Percentiles rank a stretch among this genome's conserved stretches.
phyloP scores from a whole-genome alignment of 2,888 invertebrate species.

The Drosophila nr. medialis region DNA sequence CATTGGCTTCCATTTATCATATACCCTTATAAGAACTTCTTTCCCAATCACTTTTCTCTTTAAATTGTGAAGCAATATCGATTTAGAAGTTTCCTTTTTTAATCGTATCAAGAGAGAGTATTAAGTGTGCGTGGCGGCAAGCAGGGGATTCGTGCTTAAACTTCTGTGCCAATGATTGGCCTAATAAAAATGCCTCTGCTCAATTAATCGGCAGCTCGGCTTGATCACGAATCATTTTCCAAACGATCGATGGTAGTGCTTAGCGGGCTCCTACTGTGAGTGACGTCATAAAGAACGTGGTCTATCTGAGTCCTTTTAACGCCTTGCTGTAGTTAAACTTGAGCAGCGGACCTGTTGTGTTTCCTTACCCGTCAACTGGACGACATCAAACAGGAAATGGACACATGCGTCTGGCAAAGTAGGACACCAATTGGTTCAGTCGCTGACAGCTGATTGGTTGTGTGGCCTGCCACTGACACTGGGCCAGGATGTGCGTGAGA shows the following conservation, averaged over 20 bases:
- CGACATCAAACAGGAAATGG: slow-evolving; percentile 56
- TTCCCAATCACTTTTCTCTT: slow-evolving; percentile 3
- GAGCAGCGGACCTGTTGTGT: neutral
- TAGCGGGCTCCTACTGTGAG: slow-evolving; percentile 40
- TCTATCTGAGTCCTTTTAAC: slow-evolving; percentile 30
- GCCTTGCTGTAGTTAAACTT: slow-evolving; percentile 15
- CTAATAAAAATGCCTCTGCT: slow-evolving; percentile 74
- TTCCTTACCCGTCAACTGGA: slow-evolving; percentile 36
- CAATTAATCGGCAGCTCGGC: slow-evolving; percentile 79
- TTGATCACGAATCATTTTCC: slow-evolving; percentile 37
- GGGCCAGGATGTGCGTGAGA: slow-evolving; percentile 56
- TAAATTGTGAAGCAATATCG: slow-evolving; percentile 26
- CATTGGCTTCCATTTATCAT: slow-evolving; percentile 54
- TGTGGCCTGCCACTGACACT: slow-evolving; percentile 12
- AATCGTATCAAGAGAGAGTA: slow-evolving; percentile 1
- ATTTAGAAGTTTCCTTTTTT: neutral
- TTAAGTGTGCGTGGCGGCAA: neutral
- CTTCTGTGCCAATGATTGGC: slow-evolving; percentile 34
- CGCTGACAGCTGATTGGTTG: slow-evolving; percentile 71
- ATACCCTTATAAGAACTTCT: slow-evolving; percentile 29
- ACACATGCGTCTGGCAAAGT: slow-evolving; percentile 60
- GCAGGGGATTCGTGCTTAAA: slow-evolving; percentile 10
- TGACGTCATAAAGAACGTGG: slow-evolving; percentile 45
- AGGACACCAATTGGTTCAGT: slow-evolving; percentile 58
- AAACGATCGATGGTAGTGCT: slow-evolving; percentile 33